These are phyloP conservation scores for Corythornis leucogaster DNA, from an alignment of 2,797 vertebrate species.

Conservation along the genomic window DNA sequence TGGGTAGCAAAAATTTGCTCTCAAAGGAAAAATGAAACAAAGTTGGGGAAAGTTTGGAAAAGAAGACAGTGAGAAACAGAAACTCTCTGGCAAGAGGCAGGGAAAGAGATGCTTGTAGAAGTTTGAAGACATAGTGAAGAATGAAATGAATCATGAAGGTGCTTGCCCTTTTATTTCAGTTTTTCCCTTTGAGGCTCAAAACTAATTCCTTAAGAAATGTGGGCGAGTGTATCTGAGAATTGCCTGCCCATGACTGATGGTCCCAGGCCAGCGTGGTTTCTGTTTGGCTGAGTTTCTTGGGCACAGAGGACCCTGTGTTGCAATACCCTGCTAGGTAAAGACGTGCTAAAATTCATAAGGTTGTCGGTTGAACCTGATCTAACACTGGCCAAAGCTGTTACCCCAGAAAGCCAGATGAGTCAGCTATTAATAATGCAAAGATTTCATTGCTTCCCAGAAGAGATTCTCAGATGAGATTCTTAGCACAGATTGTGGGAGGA, in stretches of 20 bases:
- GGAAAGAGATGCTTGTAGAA: neutral
- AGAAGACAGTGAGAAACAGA: neutral
- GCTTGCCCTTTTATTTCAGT: neutral
- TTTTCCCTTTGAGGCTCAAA: neutral
- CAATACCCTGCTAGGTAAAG: neutral
- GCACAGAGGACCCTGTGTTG: neutral
- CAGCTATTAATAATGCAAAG: slow-evolving; percentile 73
- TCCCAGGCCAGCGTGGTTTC: neutral
- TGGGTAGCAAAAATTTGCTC: neutral
- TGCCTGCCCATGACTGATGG: neutral
- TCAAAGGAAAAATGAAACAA: neutral
- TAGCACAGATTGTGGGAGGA: slow-evolving; percentile 25
- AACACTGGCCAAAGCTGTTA: slow-evolving; percentile 66
- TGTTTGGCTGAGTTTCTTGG: neutral
- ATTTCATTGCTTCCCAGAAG: slow-evolving; percentile 59
- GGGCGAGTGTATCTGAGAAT: neutral
- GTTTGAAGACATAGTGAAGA: neutral
- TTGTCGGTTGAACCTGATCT: slow-evolving; percentile 58
- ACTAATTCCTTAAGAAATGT: neutral
- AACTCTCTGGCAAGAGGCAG: neutral
- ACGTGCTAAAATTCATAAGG: slow-evolving; percentile 54
- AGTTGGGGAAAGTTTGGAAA: neutral
- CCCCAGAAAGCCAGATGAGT: slow-evolving; percentile 59
- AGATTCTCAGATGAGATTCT: slow-evolving; percentile 50
- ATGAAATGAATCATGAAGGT: neutral